phyloP scores from a whole-genome alignment of 1,140 invertebrate species.

The Anastrepha ludens region DNA sequence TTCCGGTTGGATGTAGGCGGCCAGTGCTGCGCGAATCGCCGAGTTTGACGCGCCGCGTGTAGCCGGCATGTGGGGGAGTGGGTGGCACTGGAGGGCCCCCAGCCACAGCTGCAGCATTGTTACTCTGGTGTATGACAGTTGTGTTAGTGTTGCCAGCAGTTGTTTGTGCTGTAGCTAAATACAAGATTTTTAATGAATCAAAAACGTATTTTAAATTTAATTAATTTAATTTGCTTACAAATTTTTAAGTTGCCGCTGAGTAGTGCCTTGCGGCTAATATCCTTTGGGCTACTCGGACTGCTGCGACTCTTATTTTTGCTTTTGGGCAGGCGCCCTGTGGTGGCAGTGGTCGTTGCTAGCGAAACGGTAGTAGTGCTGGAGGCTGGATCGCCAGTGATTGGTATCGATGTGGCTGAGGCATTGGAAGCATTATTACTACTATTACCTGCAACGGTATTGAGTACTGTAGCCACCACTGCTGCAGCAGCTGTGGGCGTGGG shows the following conservation, averaged over 20 bases:
- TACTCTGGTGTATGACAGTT: slow-evolving; percentile 53
- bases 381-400: slow-evolving; percentile 55
- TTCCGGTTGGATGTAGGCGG: slow-evolving; percentile 78
- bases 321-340: slow-evolving; percentile 54
- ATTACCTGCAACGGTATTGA: slow-evolving; percentile 55
- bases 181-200: background rate
- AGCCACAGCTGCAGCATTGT: background rate
- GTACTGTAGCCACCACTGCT: slow-evolving; percentile 50
- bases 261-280: slow-evolving; percentile 42
- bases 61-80: slow-evolving; percentile 75
- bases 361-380: slow-evolving; percentile 57
- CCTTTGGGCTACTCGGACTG: slow-evolving; percentile 59
- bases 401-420: slow-evolving; percentile 44
- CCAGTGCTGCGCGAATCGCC: slow-evolving; percentile 83
- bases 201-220: background rate
- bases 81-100: slow-evolving; percentile 56
- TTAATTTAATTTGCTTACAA: slow-evolving; percentile 40
- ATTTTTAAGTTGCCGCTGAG: slow-evolving; percentile 60
- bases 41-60: slow-evolving; percentile 79
- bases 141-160: slow-evolving; percentile 30
- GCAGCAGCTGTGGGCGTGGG: slow-evolving; percentile 58
- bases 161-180: slow-evolving; percentile 32
- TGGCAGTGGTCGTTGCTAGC: slow-evolving; percentile 47
- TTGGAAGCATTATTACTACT: slow-evolving; percentile 36
- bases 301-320: slow-evolving; percentile 59